Base-by-base conservation (phyloP, 2,888 invertebrate species). In the Agrochola lychnidis region DNA sequence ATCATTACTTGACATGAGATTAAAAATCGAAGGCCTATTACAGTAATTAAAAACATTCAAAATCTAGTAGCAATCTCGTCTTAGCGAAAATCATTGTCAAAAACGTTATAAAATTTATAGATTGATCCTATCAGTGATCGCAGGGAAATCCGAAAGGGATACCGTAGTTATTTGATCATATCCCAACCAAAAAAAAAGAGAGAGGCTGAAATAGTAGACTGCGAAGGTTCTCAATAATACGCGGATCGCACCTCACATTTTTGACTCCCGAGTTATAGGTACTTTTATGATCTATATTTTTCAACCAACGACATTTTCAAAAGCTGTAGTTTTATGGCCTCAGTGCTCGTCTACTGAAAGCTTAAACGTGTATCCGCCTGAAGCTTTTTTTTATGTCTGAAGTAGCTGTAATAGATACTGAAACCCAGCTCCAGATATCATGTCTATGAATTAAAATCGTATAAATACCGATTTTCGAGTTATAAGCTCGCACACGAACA, bases 311-410 rank as follows among this genome's bases (percentile, higher is more conserved):
- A 66, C 19, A 53, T 51, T 56, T 66, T 36, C 25, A 40, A 51
- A 78, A 66, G 36, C 42, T 19, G 9, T 61, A 53, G 45, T 45
- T 81, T 42, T 66, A 25, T 64, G 14, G 14, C 48, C 22, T 59
- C 53, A 68, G 51, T 45, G 45, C 56, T 61, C 68, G 12, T 48
- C 40, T 48, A 56, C 64, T 81, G 53, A 81, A 83, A 83, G 84
- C 84, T 69, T 69, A 69, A 45, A 48, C 73, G 48, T 81, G 84
- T 79, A 64, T 36, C 68, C 36, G 42, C 19, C 48, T 64, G 48
- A n/a, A 64, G 51, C 45, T 57, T 42, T 42, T 9, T 78, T 78
- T 83, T 51, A 72, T 72, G 61, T 48, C 59, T 12, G 45, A 40
- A 30, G 19, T 48, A 73, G n/a, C 36, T 62, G 1, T 66, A 25